Evolutionary conservation across 2,888 invertebrate species (phyloP).

Genomic region (Habrosyne pyritoides): DNA sequence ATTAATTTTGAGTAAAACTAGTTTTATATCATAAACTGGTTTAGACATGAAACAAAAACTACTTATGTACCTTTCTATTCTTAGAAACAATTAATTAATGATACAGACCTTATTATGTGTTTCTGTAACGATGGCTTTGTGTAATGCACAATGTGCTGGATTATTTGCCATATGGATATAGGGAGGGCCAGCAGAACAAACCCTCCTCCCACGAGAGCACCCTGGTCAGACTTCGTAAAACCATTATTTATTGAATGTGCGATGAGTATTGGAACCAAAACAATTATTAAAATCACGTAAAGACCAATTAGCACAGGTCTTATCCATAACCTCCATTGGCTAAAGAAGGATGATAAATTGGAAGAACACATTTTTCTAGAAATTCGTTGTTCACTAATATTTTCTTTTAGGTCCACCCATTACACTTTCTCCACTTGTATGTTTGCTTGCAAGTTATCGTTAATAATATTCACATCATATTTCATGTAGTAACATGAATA

Average conservation of each 20-base stretch:
- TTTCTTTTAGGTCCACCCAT: slow-evolving; percentile 31
- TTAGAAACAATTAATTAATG: background rate
- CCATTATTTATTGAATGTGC: slow-evolving; percentile 91
- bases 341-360: slow-evolving; percentile 63
- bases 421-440: slow-evolving; percentile 26
- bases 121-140: slow-evolving; percentile 96
- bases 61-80: too few relatives aligned
- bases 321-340: slow-evolving; percentile 94
- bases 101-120: slow-evolving; percentile 92
- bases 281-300: slow-evolving; percentile 91
- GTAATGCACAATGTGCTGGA: slow-evolving; percentile 96
- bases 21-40: too few relatives aligned
- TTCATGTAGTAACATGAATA: background rate
- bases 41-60: too few relatives aligned
- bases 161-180: slow-evolving; percentile 97
- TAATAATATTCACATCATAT: background rate
- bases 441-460: slow-evolving; percentile 3
- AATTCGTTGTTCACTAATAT: slow-evolving; percentile 14
- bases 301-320: slow-evolving; percentile 91
- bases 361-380: slow-evolving; percentile 66
- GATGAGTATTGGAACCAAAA: slow-evolving; percentile 93
- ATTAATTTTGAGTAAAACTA: too few relatives aligned
- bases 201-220: slow-evolving; percentile 93
- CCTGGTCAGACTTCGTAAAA: slow-evolving; percentile 90
- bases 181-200: slow-evolving; percentile 96